These are phyloP conservation scores for Drosophila biarmipes DNA, from an alignment of 1,140 invertebrate genomes.

Conservation along the genomic window DNA sequence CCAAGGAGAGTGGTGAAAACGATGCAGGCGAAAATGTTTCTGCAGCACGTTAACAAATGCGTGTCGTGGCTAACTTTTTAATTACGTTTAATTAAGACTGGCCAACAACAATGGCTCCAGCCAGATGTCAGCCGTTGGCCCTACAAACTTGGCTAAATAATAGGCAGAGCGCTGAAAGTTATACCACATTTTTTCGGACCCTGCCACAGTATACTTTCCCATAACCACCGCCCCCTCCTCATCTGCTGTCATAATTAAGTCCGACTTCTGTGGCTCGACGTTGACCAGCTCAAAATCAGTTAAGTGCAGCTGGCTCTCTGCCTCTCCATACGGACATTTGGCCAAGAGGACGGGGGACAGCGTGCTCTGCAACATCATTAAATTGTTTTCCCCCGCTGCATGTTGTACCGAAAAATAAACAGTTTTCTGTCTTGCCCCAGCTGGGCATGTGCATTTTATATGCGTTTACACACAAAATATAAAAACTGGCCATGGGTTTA, in stretches of 20 bases:
- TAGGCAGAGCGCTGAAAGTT: conserved; percentile 53
- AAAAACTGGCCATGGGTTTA: too few species aligned
- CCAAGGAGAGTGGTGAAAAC: neutral
- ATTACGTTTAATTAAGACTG: conserved; percentile 78
- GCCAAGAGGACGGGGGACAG: conserved; percentile 36
- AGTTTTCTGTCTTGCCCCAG: conserved; percentile 12
- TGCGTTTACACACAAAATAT: neutral
- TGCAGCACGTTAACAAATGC: conserved; percentile 65
- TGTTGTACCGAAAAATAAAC: conserved; percentile 36
- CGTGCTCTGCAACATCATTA: conserved; percentile 70
- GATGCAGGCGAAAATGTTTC: conserved; percentile 46
- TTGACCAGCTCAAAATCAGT: conserved; percentile 46
- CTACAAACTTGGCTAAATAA: conserved; percentile 65
- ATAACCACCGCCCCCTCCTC: conserved; percentile 15
- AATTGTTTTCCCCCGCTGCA: conserved; percentile 77
- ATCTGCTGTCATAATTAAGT: conserved; percentile 52
- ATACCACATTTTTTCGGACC: conserved; percentile 13
- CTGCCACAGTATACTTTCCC: neutral
- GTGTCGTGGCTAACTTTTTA: conserved; percentile 76
- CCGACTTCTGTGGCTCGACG: conserved; percentile 17
- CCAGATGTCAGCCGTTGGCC: conserved; percentile 37
- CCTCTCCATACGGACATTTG: conserved; percentile 14
- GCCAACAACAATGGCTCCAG: conserved; percentile 35
- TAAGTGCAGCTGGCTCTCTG: conserved; percentile 43
- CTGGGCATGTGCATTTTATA: conserved; percentile 18